Evolutionary conservation across 2,888 invertebrate genomes (phyloP).

Genomic region (Agonopterix arenella): DNA sequence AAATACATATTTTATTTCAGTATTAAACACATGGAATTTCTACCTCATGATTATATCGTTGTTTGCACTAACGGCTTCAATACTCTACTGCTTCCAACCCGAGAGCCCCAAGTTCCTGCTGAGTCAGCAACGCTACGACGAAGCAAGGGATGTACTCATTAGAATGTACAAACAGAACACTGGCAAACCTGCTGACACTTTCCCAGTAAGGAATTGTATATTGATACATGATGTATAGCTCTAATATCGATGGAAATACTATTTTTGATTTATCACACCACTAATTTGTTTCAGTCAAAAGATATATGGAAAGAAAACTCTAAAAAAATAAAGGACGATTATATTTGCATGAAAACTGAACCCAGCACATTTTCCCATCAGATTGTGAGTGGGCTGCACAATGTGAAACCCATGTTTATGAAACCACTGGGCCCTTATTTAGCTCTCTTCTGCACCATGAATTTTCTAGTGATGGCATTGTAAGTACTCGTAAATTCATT

Average conservation of each 20-base stretch:
- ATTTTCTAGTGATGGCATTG: constrained; percentile 31
- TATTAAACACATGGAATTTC: constrained; percentile 57
- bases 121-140: constrained; percentile 43
- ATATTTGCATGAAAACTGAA: constrained; percentile 4
- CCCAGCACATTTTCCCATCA: constrained; percentile 6
- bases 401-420: too few species aligned
- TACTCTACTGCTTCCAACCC: constrained; percentile 40
- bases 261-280: too few species aligned
- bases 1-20: constrained; percentile 28
- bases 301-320: constrained; percentile 32
- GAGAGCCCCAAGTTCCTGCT: constrained; percentile 60
- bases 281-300: constrained; percentile 20
- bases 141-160: constrained; percentile 47
- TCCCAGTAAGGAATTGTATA: constrained; percentile 34
- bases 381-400: too few species aligned
- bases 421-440: constrained; percentile 7
- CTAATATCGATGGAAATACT: too few species aligned
- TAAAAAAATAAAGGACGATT: constrained; percentile 10
- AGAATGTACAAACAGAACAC: constrained; percentile 51
- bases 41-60: constrained; percentile 43
- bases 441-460: constrained; percentile 21
- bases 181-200: constrained; percentile 41
- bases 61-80: constrained; percentile 38
- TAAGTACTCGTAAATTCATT: constrained; percentile 19
- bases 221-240: too few species aligned